phyloP scores from a whole-genome alignment of 2,888 invertebrate genomes.

The Cosmopolites sordidus region DNA sequence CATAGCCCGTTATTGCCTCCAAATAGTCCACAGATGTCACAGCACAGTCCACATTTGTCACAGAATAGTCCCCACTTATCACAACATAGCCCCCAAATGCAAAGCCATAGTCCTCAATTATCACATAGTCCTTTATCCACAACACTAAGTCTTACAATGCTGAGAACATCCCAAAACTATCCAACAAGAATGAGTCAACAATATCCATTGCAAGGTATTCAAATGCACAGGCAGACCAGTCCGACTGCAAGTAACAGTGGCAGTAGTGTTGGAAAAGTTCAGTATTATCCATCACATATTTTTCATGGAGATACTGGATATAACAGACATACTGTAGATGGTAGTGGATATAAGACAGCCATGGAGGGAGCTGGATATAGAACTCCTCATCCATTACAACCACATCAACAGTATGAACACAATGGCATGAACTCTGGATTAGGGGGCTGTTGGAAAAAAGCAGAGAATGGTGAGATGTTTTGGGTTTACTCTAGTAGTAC shows the following conservation, averaged over 20 bases:
- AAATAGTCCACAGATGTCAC: conserved; percentile 25
- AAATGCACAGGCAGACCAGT: conserved; percentile 35
- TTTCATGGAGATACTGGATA: conserved; percentile 27
- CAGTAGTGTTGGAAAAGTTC: conserved; percentile 28
- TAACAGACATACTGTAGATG: conserved; percentile 13
- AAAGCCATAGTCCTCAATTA: conserved; percentile 24
- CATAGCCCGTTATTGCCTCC: conserved; percentile 25
- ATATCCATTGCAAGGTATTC: conserved; percentile 6
- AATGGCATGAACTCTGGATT: conserved; percentile 40
- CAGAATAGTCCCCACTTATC: conserved; percentile 26
- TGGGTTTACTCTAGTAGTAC: conserved; percentile 42
- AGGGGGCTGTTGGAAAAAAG: conserved; percentile 47
- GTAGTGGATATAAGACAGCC: conserved; percentile 8
- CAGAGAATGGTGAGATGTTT: conserved; percentile 44
- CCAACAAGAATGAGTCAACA: conserved; percentile 18
- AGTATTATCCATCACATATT: conserved; percentile 34
- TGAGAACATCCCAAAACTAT: conserved; percentile 13
- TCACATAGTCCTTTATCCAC: conserved; percentile 24
- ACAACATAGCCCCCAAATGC: conserved; percentile 24
- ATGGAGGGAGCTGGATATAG: conserved; percentile 22
- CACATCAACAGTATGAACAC: conserved; percentile 48
- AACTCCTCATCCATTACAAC: conserved; percentile 44
- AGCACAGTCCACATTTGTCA: conserved; percentile 28
- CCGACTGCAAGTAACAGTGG: conserved; percentile 28
- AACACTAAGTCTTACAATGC: conserved; percentile 22